These are phyloP conservation scores for Brachymystax lenok DNA, from an alignment of 2,797 vertebrate genomes.

Conservation along the genomic window DNA sequence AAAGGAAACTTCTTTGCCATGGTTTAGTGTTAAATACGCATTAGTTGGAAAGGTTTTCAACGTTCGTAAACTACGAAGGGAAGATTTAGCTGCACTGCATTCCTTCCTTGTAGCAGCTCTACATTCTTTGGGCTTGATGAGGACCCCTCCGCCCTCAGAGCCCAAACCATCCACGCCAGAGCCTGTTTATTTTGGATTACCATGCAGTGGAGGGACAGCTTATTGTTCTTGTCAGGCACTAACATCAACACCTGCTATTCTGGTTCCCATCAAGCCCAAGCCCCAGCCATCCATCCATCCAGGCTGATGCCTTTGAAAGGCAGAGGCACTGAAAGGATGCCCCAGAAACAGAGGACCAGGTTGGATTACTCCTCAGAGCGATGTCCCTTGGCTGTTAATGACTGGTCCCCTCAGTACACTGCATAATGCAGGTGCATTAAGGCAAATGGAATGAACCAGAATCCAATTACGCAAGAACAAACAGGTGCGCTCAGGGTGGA, in stretches of 20 bases:
- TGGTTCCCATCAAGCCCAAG: constrained; percentile 56
- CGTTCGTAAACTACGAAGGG: constrained; percentile 41
- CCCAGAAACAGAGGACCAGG: constrained; percentile 38
- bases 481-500: constrained; percentile 75
- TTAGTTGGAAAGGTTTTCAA: constrained; percentile 8
- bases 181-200: constrained; percentile 72
- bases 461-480: constrained; percentile 77
- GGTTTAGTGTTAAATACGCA: too few relatives aligned
- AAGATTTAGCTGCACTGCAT: constrained; percentile 39
- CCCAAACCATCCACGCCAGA: constrained; percentile 32
- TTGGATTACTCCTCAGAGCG: constrained; percentile 64
- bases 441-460: constrained; percentile 72
- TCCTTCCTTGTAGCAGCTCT: constrained; percentile 40
- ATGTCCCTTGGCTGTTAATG: constrained; percentile 66
- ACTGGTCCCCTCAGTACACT: constrained; percentile 64
- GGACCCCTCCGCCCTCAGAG: constrained; percentile 33
- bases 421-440: constrained; percentile 73
- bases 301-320: constrained; percentile 64
- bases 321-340: constrained; percentile 52
- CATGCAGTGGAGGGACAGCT: constrained; percentile 68
- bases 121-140: constrained; percentile 38
- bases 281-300: constrained; percentile 51
- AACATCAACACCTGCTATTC: constrained; percentile 72
- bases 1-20: background rate
- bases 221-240: constrained; percentile 59